Evolutionary conservation across 2,797 vertebrate species (phyloP), one percentile per base, ranked within the genome.

Genomic region (Dromococcyx pavoninus): DNA sequence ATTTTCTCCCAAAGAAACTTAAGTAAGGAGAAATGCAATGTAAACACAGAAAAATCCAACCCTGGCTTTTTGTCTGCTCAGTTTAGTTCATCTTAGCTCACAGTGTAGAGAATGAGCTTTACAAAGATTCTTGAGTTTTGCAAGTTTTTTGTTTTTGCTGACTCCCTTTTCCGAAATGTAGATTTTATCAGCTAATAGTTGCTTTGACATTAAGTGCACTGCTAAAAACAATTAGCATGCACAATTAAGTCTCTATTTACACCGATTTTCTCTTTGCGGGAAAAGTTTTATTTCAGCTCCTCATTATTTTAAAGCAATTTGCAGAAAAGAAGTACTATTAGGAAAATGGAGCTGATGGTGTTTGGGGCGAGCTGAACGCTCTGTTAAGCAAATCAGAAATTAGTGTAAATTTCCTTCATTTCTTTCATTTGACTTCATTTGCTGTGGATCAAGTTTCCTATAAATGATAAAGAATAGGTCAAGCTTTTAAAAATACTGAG

Each of bases 281-380:
- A 71, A 70, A 94, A 82, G 28, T 77, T 95, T 91, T 90, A 71
- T 85, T 93, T 94, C 91, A 65, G 72, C 43, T 82, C 43, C 77
- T 93, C 50, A 21, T 94, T 94, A 91, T 82, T 82, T 89, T 86
- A 61, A 89, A 94, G 93, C 53, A 67, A 80, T 93, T 76, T 92
- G 72, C 61, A 69, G 84, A 33, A 78, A n/a, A 50, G 76, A 87
- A 60, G 18, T 24, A 27, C 54, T 70, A 13, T 74, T 85, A 86
- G 83, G 88, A 94, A 78, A 77, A 82, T 61, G 27, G 87, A 37
- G 44, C n/a, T 67, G 86, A 54, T 92, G 84, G 67, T 71, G 39
- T 87, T 89, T 39, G 30, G 89, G 75, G 77, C 46, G 86, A 95
- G 81, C 73, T 58, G 64, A 95, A 74, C 0, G 13, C 0, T 2